phyloP scores from a whole-genome alignment of 2,113 vertebrate genomes.

The Scartelaos histophorus region DNA sequence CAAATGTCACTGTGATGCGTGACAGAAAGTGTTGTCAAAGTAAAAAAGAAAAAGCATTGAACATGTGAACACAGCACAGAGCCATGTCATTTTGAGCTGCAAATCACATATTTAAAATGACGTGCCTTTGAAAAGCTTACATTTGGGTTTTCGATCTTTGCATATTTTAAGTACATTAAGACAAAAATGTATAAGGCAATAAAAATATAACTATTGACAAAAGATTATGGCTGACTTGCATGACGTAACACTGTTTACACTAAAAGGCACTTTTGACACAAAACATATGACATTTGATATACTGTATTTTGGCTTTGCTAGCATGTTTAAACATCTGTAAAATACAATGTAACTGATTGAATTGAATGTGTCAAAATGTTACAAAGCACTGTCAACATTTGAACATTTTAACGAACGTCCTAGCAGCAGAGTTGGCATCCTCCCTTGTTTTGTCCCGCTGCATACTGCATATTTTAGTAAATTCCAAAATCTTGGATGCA shows the following conservation, averaged over 20 bases:
- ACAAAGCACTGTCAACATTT: constrained; percentile 18
- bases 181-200: constrained; percentile 57
- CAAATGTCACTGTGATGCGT: constrained; percentile 33
- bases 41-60: constrained; percentile 11
- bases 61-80: constrained; percentile 21
- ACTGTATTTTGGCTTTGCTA: constrained; percentile 63
- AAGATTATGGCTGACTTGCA: constrained; percentile 53
- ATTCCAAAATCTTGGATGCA: constrained; percentile 23
- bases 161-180: constrained; percentile 59
- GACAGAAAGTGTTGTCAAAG: constrained; percentile 54
- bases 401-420: constrained; percentile 36
- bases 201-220: constrained; percentile 58
- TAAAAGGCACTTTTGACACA: constrained; percentile 73
- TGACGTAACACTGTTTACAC: constrained; percentile 77
- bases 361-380: constrained; percentile 18
- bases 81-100: constrained; percentile 2
- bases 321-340: constrained; percentile 31
- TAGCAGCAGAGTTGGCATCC: constrained; percentile 35
- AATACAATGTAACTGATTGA: constrained; percentile 7
- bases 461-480: constrained; percentile 48
- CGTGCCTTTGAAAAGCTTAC: constrained; percentile 25
- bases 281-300: constrained; percentile 38
- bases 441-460: constrained; percentile 41
- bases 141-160: constrained; percentile 29
- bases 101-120: constrained; percentile 23